Evolutionary conservation across 2,113 vertebrate genomes (phyloP).

Genomic region (Neodontobutis hainanensis): DNA sequence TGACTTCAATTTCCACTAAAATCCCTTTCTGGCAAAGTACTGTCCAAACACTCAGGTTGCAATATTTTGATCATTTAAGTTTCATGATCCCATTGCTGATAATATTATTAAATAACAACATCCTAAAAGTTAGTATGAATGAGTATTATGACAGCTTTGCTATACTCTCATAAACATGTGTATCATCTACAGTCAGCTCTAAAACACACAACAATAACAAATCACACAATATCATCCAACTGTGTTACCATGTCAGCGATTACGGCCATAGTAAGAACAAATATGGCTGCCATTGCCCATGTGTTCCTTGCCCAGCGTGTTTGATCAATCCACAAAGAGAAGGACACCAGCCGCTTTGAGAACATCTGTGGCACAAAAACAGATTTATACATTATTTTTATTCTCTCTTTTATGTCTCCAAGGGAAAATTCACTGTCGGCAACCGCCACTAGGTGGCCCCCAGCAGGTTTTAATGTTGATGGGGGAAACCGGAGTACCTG

Average conservation of each 20-base stretch:
- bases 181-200: not conserved
- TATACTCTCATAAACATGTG: not conserved
- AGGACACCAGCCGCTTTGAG: slow-evolving; percentile 88
- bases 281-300: slow-evolving; percentile 93
- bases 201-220: not conserved
- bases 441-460: too few relatives aligned
- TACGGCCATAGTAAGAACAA: slow-evolving; percentile 91
- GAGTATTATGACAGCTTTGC: not conserved
- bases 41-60: too few relatives aligned
- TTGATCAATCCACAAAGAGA: slow-evolving; percentile 93
- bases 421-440: too few relatives aligned
- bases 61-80: too few relatives aligned
- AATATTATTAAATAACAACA: too few relatives aligned
- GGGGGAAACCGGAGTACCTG: too few relatives aligned
- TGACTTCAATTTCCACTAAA: too few relatives aligned
- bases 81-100: too few relatives aligned
- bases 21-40: too few relatives aligned
- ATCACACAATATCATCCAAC: slow-evolving; percentile 36
- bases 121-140: not conserved
- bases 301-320: slow-evolving; percentile 95
- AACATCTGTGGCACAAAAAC: slow-evolving; percentile 78
- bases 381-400: not conserved
- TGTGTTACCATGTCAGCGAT: slow-evolving; percentile 89
- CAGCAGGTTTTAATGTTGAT: too few relatives aligned
- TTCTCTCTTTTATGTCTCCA: too few relatives aligned